Conservation (phyloP, 2,888 invertebrate species). For the Lycaena phlaeas region DNA sequence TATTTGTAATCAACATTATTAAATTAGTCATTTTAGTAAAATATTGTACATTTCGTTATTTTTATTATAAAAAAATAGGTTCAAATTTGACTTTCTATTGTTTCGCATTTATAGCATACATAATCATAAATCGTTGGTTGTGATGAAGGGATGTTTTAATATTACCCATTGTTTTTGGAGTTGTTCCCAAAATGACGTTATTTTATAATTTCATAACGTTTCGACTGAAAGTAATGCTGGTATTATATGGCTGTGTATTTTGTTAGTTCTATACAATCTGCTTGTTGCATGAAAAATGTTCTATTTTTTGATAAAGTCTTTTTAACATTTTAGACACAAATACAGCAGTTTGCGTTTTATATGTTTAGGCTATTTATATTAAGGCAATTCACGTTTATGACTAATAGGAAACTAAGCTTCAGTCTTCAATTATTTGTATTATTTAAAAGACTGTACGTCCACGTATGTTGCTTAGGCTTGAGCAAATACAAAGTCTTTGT, state of each 20-base stretch:
- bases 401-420: not conserved
- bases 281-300: not conserved
- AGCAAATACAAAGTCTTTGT: no score
- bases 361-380: conserved; percentile 1
- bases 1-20: no score
- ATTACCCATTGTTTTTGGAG: not conserved
- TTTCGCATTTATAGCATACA: not conserved
- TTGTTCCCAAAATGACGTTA: not conserved
- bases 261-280: conserved; percentile 7
- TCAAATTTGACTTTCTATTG: no score
- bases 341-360: not conserved
- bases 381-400: not conserved
- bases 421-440: not conserved
- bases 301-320: conserved; percentile 9
- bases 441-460: conserved; percentile 18
- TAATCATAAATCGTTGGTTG: not conserved
- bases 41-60: no score
- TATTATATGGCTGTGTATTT: conserved; percentile 6
- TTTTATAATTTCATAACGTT: no score
- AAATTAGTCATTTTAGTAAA: no score
- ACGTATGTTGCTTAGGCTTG: no score
- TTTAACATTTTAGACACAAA: not conserved
- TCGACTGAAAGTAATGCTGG: not conserved
- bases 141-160: not conserved
- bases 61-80: not conserved